Percentiles rank a stretch among this genome's conserved stretches.
Evolutionary conservation across 1,140 invertebrate genomes (phyloP).

Genomic region (Calosoma granatense): DNA sequence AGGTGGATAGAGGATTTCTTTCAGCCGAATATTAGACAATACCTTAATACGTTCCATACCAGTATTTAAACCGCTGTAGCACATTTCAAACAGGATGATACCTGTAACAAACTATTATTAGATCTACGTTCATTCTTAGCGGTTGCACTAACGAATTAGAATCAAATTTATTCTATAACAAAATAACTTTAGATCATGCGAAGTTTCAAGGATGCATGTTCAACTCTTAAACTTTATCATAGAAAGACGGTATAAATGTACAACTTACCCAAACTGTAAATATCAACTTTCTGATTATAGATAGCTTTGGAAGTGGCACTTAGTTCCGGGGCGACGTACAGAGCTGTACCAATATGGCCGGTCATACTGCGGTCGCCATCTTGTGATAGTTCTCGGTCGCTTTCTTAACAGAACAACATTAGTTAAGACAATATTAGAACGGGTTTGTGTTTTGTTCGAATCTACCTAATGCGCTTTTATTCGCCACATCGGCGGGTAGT

Average conservation of each 20-base stretch:
- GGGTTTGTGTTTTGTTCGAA: slow-evolving; percentile 3
- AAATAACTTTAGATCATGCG: too few species aligned
- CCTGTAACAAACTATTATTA: slow-evolving; percentile 44
- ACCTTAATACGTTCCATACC: slow-evolving; percentile 82
- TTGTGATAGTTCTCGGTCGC: slow-evolving; percentile 19
- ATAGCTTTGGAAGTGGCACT: slow-evolving; percentile 51
- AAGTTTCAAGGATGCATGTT: too few species aligned
- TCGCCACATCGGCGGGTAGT: slow-evolving; percentile 16
- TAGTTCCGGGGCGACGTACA: slow-evolving; percentile 90
- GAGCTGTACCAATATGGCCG: slow-evolving; percentile 80
- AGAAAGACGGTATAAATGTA: too few species aligned
- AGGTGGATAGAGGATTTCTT: slow-evolving; percentile 51
- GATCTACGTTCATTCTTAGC: not conserved
- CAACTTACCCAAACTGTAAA: slow-evolving; percentile 56
- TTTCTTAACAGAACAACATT: slow-evolving; percentile 20
- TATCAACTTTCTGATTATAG: slow-evolving; percentile 92
- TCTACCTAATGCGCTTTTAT: slow-evolving; percentile 16
- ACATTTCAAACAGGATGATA: slow-evolving; percentile 95
- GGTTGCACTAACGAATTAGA: not conserved
- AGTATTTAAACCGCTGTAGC: slow-evolving; percentile 67
- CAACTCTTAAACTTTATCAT: too few species aligned
- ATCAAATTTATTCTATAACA: too few species aligned
- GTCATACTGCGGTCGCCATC: slow-evolving; percentile 48
- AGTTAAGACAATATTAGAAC: slow-evolving; percentile 18
- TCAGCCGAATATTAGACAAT: slow-evolving; percentile 53